These are phyloP conservation scores for Cephus sareptanus DNA, from an alignment of 2,888 invertebrate genomes.

Conservation along the genomic window DNA sequence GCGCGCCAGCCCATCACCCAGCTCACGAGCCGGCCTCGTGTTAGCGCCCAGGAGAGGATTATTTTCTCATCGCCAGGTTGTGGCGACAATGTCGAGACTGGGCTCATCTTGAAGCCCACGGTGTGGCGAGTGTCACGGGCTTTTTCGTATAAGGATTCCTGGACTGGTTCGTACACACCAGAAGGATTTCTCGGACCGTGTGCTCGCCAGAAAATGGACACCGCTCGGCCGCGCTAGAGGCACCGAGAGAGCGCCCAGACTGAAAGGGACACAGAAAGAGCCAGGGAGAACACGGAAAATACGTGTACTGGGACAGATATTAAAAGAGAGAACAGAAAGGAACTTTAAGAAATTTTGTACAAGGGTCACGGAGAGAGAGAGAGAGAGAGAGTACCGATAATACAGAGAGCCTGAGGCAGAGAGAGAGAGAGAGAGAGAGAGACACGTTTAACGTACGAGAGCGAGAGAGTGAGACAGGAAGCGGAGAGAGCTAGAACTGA, in stretches of 20 bases:
- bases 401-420: slow-evolving; percentile 10
- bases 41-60: slow-evolving; percentile 38
- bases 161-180: slow-evolving; percentile 15
- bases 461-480: slow-evolving; percentile 20
- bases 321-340: slow-evolving; percentile 5
- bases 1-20: slow-evolving; percentile 41
- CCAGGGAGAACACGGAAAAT: slow-evolving; percentile 14
- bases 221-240: slow-evolving; percentile 46
- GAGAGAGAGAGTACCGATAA: slow-evolving; percentile 10
- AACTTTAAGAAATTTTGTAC: slow-evolving; percentile 12
- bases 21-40: slow-evolving; percentile 60
- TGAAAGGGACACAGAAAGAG: slow-evolving; percentile 15
- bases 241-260: not conserved
- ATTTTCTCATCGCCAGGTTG: slow-evolving; percentile 42
- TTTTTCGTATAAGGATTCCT: slow-evolving; percentile 14
- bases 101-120: slow-evolving; percentile 29
- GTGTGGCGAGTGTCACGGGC: slow-evolving; percentile 13
- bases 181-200: slow-evolving; percentile 20
- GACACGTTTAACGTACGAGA: slow-evolving; percentile 11
- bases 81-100: slow-evolving; percentile 42
- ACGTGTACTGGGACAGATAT: not conserved
- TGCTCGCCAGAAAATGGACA: slow-evolving; percentile 56
- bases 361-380: slow-evolving; percentile 12
- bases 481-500: slow-evolving; percentile 6
- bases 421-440: slow-evolving; percentile 19